A percentile compares a stretch with the other conserved stretches of the same genome.
These are phyloP conservation scores for Rhodeus uyekii DNA, from an alignment of 2,797 vertebrate genomes.

Conservation along the genomic window DNA sequence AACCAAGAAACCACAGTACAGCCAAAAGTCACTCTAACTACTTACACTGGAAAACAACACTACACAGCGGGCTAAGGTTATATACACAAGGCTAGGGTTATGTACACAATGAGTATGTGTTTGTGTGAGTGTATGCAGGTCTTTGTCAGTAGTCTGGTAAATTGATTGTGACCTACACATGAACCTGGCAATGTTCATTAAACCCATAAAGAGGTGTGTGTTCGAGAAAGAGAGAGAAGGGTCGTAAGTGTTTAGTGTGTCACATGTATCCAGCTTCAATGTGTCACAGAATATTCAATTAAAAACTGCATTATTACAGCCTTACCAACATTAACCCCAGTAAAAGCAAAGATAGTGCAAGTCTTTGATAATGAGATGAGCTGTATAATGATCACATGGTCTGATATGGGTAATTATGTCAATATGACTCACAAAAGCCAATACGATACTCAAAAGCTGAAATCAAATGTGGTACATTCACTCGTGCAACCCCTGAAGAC, in stretches of 20 bases:
- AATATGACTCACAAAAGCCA: not conserved
- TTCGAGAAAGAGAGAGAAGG: slow-evolving; percentile 20
- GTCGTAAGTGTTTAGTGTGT: slow-evolving; percentile 38
- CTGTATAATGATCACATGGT: slow-evolving; percentile 27
- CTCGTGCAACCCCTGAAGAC: slow-evolving; percentile 53
- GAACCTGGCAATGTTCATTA: slow-evolving; percentile 80
- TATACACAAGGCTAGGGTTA: slow-evolving; percentile 27
- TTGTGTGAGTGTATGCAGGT: slow-evolving; percentile 16
- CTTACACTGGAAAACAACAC: slow-evolving; percentile 46
- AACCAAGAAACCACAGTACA: slow-evolving; percentile 3
- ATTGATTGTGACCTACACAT: slow-evolving; percentile 77
- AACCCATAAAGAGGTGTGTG: slow-evolving; percentile 74
- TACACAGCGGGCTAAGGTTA: slow-evolving; percentile 26
- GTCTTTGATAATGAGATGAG: not conserved
- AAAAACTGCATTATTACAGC: slow-evolving; percentile 19
- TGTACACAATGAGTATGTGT: slow-evolving; percentile 15
- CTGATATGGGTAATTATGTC: slow-evolving; percentile 28
- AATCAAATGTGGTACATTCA: slow-evolving; percentile 13
- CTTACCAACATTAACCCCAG: not conserved
- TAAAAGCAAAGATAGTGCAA: not conserved
- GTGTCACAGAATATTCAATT: slow-evolving; percentile 39
- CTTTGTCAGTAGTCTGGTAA: slow-evolving; percentile 71
- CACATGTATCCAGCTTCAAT: slow-evolving; percentile 42
- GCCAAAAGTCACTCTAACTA: slow-evolving; percentile 64
- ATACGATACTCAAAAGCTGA: slow-evolving; percentile 1